Conservation (phyloP, 2,113 vertebrate species). For the Tautogolabrus adspersus region DNA sequence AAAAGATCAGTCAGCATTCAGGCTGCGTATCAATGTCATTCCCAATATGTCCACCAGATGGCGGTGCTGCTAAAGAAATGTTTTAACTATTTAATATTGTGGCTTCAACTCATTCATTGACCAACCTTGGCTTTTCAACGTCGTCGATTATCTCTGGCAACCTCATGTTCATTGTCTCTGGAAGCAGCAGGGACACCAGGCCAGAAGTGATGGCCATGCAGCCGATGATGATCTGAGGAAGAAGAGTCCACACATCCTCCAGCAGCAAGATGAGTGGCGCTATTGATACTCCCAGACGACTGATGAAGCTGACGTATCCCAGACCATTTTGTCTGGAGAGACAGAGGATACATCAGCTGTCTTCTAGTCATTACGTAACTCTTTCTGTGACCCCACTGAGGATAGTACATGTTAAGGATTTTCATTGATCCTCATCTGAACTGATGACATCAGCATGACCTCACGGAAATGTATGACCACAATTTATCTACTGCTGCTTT, state of each 20-base stretch:
- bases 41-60: neutral
- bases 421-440: neutral
- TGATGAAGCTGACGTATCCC: slow-evolving; percentile 80
- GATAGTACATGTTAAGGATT: neutral
- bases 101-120: neutral
- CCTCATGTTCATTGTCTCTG: slow-evolving; percentile 81
- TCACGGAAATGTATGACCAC: neutral
- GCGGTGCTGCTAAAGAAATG: neutral
- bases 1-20: neutral
- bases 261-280: slow-evolving; percentile 84
- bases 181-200: slow-evolving; percentile 78
- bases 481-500: too few species aligned
- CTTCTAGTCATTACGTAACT: neutral
- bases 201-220: slow-evolving; percentile 74
- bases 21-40: neutral
- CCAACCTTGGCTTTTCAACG: slow-evolving; percentile 81
- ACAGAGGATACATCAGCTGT: neutral
- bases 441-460: neutral
- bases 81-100: neutral
- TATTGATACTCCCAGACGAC: slow-evolving; percentile 83
- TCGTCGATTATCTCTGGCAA: slow-evolving; percentile 88
- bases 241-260: slow-evolving; percentile 81
- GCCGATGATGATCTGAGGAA: slow-evolving; percentile 83
- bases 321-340: slow-evolving; percentile 85
- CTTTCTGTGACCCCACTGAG: neutral